Evolutionary conservation across 2,113 vertebrate genomes (phyloP).

Genomic region (Ariopsis seemanni): DNA sequence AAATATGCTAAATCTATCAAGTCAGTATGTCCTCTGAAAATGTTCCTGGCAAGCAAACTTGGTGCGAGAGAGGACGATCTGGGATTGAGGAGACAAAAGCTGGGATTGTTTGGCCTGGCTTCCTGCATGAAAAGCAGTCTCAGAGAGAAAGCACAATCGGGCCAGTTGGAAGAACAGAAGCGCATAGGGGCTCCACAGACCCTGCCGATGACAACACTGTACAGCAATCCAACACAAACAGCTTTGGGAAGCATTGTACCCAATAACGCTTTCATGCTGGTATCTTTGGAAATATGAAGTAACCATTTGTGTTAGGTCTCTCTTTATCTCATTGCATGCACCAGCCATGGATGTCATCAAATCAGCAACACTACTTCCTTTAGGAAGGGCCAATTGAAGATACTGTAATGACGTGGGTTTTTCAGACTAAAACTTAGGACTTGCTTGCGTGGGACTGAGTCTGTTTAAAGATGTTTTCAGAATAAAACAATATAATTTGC

Average conservation of each 20-base stretch:
- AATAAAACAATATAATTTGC: background rate
- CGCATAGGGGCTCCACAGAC: slow-evolving; percentile 66
- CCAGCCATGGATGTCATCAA: background rate
- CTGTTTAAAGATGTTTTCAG: background rate
- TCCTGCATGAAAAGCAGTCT: slow-evolving; percentile 68
- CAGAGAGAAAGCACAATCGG: slow-evolving; percentile 62
- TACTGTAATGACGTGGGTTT: background rate
- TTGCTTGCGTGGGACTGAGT: background rate
- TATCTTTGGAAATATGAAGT: slow-evolving; percentile 39
- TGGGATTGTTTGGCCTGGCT: slow-evolving; percentile 65
- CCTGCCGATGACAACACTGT: slow-evolving; percentile 56
- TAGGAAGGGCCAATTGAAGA: background rate
- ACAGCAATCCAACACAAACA: slow-evolving; percentile 39
- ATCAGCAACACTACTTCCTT: background rate
- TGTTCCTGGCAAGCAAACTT: slow-evolving; percentile 64
- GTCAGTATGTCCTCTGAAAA: slow-evolving; percentile 52
- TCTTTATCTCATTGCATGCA: background rate
- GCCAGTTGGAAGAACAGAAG: slow-evolving; percentile 60
- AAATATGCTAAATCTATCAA: slow-evolving; percentile 26
- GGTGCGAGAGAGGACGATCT: slow-evolving; percentile 51
- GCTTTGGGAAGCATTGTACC: slow-evolving; percentile 14
- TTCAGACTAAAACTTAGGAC: background rate
- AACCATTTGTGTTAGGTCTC: background rate
- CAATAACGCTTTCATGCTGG: background rate
- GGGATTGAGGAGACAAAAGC: slow-evolving; percentile 64